Evolutionary conservation across 2,797 vertebrate genomes (phyloP).

Genomic region (Manis pentadactyla): DNA sequence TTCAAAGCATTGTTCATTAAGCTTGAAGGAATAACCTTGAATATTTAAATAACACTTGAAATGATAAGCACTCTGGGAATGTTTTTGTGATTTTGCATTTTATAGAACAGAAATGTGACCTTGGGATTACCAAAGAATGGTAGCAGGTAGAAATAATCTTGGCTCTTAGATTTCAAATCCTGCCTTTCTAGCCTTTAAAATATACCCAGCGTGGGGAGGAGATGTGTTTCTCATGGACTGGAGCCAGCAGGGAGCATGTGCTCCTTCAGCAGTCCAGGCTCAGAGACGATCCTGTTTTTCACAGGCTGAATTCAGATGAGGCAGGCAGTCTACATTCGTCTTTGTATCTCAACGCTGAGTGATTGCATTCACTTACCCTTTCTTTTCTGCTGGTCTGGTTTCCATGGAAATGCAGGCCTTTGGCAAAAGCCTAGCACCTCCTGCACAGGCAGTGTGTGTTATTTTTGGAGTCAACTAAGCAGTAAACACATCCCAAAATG

Average conservation of each 20-base stretch:
- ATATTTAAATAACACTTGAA: neutral
- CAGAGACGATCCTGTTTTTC: neutral
- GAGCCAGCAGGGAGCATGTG: neutral
- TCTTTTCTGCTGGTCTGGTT: conserved; percentile 75
- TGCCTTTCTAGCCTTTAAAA: conserved; percentile 3
- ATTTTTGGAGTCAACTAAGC: conserved; percentile 66
- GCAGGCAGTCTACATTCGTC: conserved; percentile 6
- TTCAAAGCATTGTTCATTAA: neutral
- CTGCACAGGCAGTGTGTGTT: neutral
- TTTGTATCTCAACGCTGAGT: conserved; percentile 64
- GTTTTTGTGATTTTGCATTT: neutral
- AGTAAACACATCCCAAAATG: conserved; percentile 1
- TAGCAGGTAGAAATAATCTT: neutral
- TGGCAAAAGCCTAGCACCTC: conserved; percentile 13
- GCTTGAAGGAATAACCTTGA: neutral
- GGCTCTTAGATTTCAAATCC: neutral
- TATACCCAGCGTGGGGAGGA: neutral
- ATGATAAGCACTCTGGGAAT: neutral
- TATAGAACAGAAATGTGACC: neutral
- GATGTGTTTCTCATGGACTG: neutral
- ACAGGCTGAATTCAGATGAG: conserved; percentile 66
- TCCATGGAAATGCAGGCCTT: conserved; percentile 77
- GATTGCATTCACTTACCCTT: conserved; percentile 60
- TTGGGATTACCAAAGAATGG: neutral
- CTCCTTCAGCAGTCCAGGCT: neutral